Conservation (phyloP, 2,113 vertebrate species). For the Gymnocephalus cernua region DNA sequence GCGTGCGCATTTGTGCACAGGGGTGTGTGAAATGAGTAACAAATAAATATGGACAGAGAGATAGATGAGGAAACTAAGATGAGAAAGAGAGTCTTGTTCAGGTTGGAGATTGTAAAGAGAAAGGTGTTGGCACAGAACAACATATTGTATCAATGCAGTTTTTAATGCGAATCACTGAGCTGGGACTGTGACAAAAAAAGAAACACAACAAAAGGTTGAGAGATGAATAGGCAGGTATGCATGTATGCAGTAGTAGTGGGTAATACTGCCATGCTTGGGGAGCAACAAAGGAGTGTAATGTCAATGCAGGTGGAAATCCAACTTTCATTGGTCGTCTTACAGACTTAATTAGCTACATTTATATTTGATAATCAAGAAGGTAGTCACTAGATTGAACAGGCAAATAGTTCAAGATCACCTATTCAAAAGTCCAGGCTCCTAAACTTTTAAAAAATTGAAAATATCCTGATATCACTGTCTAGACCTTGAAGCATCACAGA, state of each 20-base stretch:
- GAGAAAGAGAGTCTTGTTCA: conserved; percentile 10
- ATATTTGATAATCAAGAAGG: not conserved
- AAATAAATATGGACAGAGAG: not conserved
- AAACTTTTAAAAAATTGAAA: not conserved
- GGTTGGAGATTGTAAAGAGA: not conserved
- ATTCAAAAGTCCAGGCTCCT: not conserved
- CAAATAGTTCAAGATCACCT: not conserved
- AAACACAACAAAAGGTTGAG: not conserved
- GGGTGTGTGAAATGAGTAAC: not conserved
- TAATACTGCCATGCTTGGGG: not conserved
- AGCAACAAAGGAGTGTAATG: not conserved
- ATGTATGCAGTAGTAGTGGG: not conserved
- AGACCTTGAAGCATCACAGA: not conserved
- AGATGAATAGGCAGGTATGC: not conserved
- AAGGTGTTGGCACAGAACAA: conserved; percentile 7
- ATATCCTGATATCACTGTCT: not conserved
- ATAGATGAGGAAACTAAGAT: not conserved
- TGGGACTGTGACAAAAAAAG: not conserved
- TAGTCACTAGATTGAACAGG: not conserved
- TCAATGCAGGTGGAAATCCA: not conserved
- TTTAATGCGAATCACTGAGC: conserved; percentile 8
- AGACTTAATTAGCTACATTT: not conserved
- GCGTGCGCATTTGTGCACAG: not conserved
- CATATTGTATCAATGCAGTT: conserved; percentile 9
- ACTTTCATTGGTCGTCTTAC: not conserved